Evolutionary conservation across 2,888 invertebrate species (phyloP).

Genomic region (Dorcus parallelipipedus): DNA sequence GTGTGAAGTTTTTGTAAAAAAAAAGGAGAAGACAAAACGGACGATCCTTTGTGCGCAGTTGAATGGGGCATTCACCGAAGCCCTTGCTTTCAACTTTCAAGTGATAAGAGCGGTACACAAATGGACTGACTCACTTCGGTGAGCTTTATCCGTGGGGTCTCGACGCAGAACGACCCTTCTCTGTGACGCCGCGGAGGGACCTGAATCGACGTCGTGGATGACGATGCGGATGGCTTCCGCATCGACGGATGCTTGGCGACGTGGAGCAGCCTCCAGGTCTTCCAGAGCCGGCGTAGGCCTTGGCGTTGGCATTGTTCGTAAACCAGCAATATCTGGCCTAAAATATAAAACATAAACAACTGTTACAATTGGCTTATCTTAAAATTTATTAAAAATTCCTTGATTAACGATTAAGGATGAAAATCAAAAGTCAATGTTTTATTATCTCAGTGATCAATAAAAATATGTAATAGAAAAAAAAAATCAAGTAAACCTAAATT

Average conservation of each 20-base stretch:
- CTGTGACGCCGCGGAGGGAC: constrained; percentile 63
- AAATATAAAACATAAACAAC: constrained; percentile 23
- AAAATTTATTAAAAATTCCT: too few relatives aligned
- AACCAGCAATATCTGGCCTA: constrained; percentile 71
- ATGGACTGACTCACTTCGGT: constrained; percentile 67
- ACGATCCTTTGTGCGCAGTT: too few relatives aligned
- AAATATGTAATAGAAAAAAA: too few relatives aligned
- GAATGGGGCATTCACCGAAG: too few relatives aligned
- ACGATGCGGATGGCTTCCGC: constrained; percentile 91
- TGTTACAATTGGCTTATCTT: too few relatives aligned
- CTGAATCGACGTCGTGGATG: constrained; percentile 87
- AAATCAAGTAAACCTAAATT: too few relatives aligned
- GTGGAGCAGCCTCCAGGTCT: constrained; percentile 60
- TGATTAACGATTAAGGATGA: too few relatives aligned
- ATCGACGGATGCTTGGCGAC: constrained; percentile 82
- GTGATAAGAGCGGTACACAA: neutral
- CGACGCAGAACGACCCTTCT: constrained; percentile 70
- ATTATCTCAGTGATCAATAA: too few relatives aligned
- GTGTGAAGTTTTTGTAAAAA: too few relatives aligned
- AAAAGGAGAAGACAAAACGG: too few relatives aligned
- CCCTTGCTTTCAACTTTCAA: too few relatives aligned
- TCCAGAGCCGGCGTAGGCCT: constrained; percentile 62
- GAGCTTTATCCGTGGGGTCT: constrained; percentile 80
- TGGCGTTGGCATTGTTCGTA: constrained; percentile 50
- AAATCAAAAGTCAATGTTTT: too few relatives aligned